These are phyloP conservation scores for Lithobates pipiens DNA, from an alignment of 2,797 vertebrate genomes.

Conservation along the genomic window DNA sequence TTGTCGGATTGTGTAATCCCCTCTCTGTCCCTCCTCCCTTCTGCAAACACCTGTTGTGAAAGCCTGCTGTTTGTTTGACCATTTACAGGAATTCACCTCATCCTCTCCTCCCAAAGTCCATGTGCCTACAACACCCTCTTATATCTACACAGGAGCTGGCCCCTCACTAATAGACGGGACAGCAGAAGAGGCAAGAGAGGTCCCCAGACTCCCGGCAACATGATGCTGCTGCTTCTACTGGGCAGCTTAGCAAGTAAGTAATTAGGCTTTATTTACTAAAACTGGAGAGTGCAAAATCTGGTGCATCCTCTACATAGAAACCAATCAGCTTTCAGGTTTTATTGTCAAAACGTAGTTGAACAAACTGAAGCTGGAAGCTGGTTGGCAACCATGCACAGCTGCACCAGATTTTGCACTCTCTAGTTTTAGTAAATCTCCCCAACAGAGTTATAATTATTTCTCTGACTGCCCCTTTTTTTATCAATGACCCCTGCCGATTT, in stretches of 20 bases:
- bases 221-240: conserved; percentile 33
- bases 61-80: conserved; percentile 3
- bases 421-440: too few relatives aligned
- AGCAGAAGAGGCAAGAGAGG: background rate
- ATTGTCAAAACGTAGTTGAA: too few relatives aligned
- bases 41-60: conserved; percentile 48
- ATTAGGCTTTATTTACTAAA: too few relatives aligned
- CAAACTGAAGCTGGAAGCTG: too few relatives aligned
- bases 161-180: background rate
- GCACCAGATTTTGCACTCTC: too few relatives aligned
- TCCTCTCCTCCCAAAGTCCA: conserved; percentile 24
- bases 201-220: background rate
- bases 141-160: conserved; percentile 2
- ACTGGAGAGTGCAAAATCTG: too few relatives aligned
- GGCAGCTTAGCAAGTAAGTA: background rate
- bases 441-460: background rate
- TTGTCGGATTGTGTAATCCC: conserved; percentile 1
- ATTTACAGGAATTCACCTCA: conserved; percentile 28
- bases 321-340: too few relatives aligned
- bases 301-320: too few relatives aligned
- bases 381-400: too few relatives aligned
- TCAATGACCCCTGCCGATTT: too few relatives aligned
- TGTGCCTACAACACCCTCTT: background rate
- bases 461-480: too few relatives aligned
- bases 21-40: background rate